Evolutionary conservation across 2,888 invertebrate species (phyloP).

Genomic region (Congeria kusceri): DNA sequence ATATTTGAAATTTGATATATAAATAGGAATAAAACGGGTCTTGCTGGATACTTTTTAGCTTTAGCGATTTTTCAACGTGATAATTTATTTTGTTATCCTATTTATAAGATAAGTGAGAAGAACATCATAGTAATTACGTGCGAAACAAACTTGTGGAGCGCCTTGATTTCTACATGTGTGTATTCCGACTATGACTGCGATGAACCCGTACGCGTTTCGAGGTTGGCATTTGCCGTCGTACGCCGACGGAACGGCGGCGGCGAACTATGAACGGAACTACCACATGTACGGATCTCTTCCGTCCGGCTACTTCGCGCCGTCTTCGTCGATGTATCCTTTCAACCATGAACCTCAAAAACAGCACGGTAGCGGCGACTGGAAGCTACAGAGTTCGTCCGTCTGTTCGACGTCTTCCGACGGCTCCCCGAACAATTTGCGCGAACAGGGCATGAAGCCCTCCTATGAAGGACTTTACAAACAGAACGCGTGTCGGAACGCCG

Average conservation of each 20-base stretch:
- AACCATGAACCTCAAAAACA: slow-evolving; percentile 77
- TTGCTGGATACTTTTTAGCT: too few relatives aligned
- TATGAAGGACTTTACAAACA: slow-evolving; percentile 79
- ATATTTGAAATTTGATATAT: too few relatives aligned
- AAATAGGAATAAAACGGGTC: too few relatives aligned
- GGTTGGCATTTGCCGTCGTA: slow-evolving; percentile 81
- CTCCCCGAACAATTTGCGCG: slow-evolving; percentile 63
- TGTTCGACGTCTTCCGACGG: slow-evolving; percentile 71
- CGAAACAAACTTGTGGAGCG: too few relatives aligned
- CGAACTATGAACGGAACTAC: slow-evolving; percentile 78
- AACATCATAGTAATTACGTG: too few relatives aligned
- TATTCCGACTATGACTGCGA: slow-evolving; percentile 63
- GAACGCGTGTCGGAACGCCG: slow-evolving; percentile 64
- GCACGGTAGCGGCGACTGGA: slow-evolving; percentile 75
- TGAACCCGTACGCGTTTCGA: slow-evolving; percentile 81
- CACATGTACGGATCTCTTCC: slow-evolving; percentile 80
- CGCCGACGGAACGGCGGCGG: slow-evolving; percentile 70
- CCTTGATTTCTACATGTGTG: too few relatives aligned
- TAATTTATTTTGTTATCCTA: too few relatives aligned
- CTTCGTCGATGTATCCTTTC: slow-evolving; percentile 76
- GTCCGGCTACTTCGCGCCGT: slow-evolving; percentile 78
- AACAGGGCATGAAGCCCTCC: slow-evolving; percentile 68
- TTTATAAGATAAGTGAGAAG: too few relatives aligned
- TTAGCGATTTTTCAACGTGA: too few relatives aligned
- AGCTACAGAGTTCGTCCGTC: slow-evolving; percentile 71